These are phyloP conservation scores for Atta cephalotes DNA, from an alignment of 1,140 invertebrate species.

Conservation along the genomic window DNA sequence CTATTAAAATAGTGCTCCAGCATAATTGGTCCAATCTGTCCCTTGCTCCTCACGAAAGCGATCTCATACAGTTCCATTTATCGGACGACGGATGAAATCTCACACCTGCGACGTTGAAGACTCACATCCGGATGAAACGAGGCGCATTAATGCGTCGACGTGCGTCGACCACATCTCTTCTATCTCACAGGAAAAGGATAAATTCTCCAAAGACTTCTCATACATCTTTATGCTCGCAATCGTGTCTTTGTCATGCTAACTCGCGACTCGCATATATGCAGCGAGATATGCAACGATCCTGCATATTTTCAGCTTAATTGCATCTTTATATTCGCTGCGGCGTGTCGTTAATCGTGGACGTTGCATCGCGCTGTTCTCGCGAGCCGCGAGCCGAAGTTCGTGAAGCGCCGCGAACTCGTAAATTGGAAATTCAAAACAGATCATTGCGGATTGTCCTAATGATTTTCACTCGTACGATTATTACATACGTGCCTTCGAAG, in stretches of 20 bases:
- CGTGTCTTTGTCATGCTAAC: slow-evolving; percentile 82
- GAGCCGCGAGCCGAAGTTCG: not conserved
- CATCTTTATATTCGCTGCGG: slow-evolving; percentile 82
- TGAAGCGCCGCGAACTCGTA: not conserved
- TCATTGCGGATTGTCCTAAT: slow-evolving; percentile 49
- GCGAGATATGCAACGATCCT: slow-evolving; percentile 83
- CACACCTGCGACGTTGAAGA: slow-evolving; percentile 1
- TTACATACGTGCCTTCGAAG: slow-evolving; percentile 41
- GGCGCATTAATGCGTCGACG: slow-evolving; percentile 68
- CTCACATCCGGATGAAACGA: slow-evolving; percentile 23
- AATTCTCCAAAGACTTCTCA: slow-evolving; percentile 67
- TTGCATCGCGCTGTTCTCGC: not conserved
- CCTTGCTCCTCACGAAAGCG: not conserved
- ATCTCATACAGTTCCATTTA: not conserved
- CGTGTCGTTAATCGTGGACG: slow-evolving; percentile 36
- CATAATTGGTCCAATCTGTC: not conserved
- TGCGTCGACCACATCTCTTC: slow-evolving; percentile 3
- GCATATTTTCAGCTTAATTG: slow-evolving; percentile 86
- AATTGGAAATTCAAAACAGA: slow-evolving; percentile 82
- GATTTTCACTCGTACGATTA: slow-evolving; percentile 11
- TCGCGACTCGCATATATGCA: slow-evolving; percentile 74
- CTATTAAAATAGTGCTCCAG: too few species aligned
- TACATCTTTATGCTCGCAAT: slow-evolving; percentile 73
- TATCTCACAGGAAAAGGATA: slow-evolving; percentile 25
- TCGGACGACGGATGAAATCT: not conserved